Evolutionary conservation across 1,140 invertebrate species (phyloP).

Genomic region (Caenorhabditis tropicalis): DNA sequence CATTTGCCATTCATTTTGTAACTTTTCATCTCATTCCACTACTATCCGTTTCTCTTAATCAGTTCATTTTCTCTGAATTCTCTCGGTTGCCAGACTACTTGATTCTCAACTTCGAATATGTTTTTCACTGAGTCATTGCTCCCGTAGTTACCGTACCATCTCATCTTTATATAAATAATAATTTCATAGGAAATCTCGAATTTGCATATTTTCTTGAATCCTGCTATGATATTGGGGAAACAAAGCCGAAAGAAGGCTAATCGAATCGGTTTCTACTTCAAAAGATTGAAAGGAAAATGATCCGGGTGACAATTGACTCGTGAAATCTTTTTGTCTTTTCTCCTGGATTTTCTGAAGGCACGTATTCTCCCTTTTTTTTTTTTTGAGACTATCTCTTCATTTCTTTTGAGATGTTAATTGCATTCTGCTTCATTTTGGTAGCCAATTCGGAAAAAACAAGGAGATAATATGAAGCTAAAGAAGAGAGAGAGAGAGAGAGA

Average conservation of each 20-base stretch:
- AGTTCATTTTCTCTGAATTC: too few species aligned
- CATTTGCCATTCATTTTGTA: constrained; percentile 26
- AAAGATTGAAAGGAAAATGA: background rate
- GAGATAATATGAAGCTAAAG: background rate
- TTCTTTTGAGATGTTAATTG: constrained; percentile 2
- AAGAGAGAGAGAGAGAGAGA: background rate
- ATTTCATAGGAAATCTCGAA: too few species aligned
- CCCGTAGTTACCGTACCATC: too few species aligned
- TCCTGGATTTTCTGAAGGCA: too few species aligned
- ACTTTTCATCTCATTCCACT: background rate
- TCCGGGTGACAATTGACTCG: constrained; percentile 21
- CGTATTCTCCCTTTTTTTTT: background rate
- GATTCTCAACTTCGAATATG: too few species aligned
- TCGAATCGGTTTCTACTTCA: background rate
- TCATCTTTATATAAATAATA: too few species aligned
- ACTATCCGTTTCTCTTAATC: background rate
- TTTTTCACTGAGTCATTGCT: too few species aligned
- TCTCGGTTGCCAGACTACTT: too few species aligned
- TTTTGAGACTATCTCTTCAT: background rate
- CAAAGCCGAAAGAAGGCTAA: background rate
- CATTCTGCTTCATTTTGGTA: constrained; percentile 32
- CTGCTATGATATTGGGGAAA: background rate
- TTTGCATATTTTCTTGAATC: too few species aligned
- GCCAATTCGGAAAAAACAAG: background rate
- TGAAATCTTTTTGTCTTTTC: background rate